Evolutionary conservation across 2,888 invertebrate species (phyloP).

Genomic region (Drosophila melanosoma): DNA sequence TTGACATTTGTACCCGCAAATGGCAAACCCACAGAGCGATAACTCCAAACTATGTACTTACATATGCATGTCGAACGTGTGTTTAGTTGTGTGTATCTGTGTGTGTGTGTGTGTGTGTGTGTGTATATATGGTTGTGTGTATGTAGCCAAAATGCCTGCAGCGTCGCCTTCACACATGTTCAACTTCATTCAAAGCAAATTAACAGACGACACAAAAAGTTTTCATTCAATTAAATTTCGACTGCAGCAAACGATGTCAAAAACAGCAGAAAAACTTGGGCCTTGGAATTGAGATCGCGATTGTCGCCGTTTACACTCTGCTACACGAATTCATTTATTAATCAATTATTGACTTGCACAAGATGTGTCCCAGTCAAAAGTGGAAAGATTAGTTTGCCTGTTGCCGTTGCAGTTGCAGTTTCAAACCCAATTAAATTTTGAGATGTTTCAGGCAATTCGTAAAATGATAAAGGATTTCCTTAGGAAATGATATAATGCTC

Average conservation of each 20-base stretch:
- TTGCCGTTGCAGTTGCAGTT: neutral
- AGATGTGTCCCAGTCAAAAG: neutral
- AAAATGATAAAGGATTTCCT: neutral
- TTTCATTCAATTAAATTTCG: conserved; percentile 77
- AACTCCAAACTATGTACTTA: conserved; percentile 51
- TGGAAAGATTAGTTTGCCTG: neutral
- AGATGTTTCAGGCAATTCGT: neutral
- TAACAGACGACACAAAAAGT: conserved; percentile 74
- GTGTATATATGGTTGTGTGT: neutral
- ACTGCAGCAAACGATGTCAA: conserved; percentile 33
- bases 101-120: conserved; percentile 1
- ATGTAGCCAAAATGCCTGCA: conserved; percentile 15
- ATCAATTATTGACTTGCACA: neutral
- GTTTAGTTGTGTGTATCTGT: neutral
- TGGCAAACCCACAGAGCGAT: conserved; percentile 57
- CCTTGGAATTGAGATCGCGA: conserved; percentile 9
- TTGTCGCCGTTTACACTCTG: conserved; percentile 21
- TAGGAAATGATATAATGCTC: neutral
- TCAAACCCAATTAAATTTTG: neutral
- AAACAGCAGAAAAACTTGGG: conserved; percentile 19
- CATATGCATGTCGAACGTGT: conserved; percentile 18
- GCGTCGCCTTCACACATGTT: conserved; percentile 54
- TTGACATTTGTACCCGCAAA: conserved; percentile 79
- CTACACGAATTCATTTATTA: conserved; percentile 3
- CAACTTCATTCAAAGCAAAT: conserved; percentile 76